Base-by-base conservation (phyloP, 2,888 invertebrate genomes). In the Agrochola lota region DNA sequence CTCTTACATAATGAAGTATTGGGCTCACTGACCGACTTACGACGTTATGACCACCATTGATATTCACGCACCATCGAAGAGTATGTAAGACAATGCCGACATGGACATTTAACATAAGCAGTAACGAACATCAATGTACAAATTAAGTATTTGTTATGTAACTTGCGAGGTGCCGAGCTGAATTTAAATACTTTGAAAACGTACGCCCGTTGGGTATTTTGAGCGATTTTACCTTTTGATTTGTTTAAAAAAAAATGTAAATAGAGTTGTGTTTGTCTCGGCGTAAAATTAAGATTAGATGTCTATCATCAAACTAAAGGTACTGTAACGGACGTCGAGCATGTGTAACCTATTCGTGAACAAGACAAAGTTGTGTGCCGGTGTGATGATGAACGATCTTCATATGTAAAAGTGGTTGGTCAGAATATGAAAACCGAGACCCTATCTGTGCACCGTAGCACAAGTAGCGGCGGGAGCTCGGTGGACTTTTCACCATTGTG, bases 21-120 rank as follows among this genome's bases (percentile, higher is more conserved):
- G 81, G 82, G 88, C 87, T 82, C 84, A 83, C 74, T 91, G 91
- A 89, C 92, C 91, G 90, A 90, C 85, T 89, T 89, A 76, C 74
- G 74, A 82, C 78, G 80, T 77, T 89, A 86, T 80, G 78, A 83
- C 86, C 88, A 88, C 88, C 87, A 90, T 87, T 86, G 85, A 86
- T 81, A 88, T 89, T 88, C 85, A 85, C 79, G 86, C 85, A 87
- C 88, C 88, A 90, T 86, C 80, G 88, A 83, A 69, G 81, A 76
- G 67, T 90, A 71, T 75, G 75, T 83, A 83, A 81, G 85, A 81
- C 85, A 81, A 86, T 82, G 81, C 81, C 74, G 77, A 84, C 80
- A 80, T 74, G 67, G 66, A 74, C 70, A 64, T 78, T 74, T 46
- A 85, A 89, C 79, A 84, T 79, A 87, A 84, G 71, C 84, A 62